Percentiles rank a stretch among this genome's conserved stretches.
phyloP scores from a whole-genome alignment of 2,888 invertebrate genomes.

The Epinotia demarniana region DNA sequence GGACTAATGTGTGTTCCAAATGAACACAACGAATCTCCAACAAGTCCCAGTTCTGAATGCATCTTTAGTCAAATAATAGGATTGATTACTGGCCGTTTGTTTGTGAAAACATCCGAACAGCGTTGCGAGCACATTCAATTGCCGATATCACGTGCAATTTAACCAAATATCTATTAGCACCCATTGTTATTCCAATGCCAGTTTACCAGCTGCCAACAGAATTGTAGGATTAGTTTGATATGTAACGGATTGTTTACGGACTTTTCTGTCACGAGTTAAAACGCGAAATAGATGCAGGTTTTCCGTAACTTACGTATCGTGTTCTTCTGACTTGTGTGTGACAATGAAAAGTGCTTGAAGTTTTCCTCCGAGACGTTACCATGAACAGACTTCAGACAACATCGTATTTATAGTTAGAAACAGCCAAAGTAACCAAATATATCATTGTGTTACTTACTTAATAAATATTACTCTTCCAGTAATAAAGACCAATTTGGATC shows the following conservation, averaged over 20 bases:
- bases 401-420: no score
- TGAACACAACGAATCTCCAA: slow-evolving; percentile 22
- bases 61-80: slow-evolving; percentile 64
- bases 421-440: no score
- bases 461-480: no score
- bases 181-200: slow-evolving; percentile 51
- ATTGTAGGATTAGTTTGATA: slow-evolving; percentile 28
- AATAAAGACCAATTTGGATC: no score
- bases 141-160: slow-evolving; percentile 68
- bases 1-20: slow-evolving; percentile 6
- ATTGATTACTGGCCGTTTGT: slow-evolving; percentile 72
- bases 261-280: not conserved
- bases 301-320: not conserved
- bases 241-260: slow-evolving; percentile 19
- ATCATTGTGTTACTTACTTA: no score
- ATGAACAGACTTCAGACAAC: no score
- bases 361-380: no score
- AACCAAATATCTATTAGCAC: slow-evolving; percentile 56
- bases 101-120: slow-evolving; percentile 64
- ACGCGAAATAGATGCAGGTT: not conserved
- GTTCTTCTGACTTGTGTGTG: no score
- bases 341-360: no score
- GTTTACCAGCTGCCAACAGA: slow-evolving; percentile 31
- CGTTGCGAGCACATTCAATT: slow-evolving; percentile 67
- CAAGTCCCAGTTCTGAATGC: slow-evolving; percentile 44